Base-by-base conservation (phyloP, 2,113 vertebrate species). In the Dissostichus mawsoni region DNA sequence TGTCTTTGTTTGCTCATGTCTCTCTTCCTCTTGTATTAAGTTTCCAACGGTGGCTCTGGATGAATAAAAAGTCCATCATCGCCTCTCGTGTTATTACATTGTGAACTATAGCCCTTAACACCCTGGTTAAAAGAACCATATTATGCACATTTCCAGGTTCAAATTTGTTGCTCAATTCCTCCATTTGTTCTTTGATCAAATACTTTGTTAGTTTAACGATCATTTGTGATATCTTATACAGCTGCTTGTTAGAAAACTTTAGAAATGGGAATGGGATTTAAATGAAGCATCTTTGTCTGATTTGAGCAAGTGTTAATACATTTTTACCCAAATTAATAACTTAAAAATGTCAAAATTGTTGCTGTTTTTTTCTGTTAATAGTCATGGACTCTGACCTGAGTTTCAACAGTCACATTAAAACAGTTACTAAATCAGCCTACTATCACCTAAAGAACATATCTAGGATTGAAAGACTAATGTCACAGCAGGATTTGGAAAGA, bases 1-100 rank as follows among this genome's bases (percentile, higher is more conserved):
- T 29, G 25, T 29, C 25, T 81, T 59, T 68, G 17, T 68, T 76
- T 56, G 50, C 48, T 76, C 25, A 8, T 36, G 45, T 47, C 18
- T 64, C 16, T 56, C 29, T 18, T 63, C 10, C 57, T 64, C n/a
- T 17, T 16, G 18, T 17, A 7, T 64, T 12, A 36, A 10, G 25
- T 3, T 41, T 69, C 12, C 5, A 47, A 0, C 3, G 25, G 25
- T 29, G 25, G 25, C 3, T 29, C 3, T 20, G 51, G 12, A 61
- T 33, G 47, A 29, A 2, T 8, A 41, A 41, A 41, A 41, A 41
- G 36, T 8, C 6, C 36, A 48, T 12, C 13, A 29, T 29, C 3
- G 7, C 36, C 36, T 41, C 3, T 29, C 25, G 25, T 29, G 2
- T 3, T 29, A 29, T 29, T 29, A 29, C 3, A 3, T 29, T 41